phyloP scores from a whole-genome alignment of 2,888 invertebrate species.

The Hymenopus coronatus region DNA sequence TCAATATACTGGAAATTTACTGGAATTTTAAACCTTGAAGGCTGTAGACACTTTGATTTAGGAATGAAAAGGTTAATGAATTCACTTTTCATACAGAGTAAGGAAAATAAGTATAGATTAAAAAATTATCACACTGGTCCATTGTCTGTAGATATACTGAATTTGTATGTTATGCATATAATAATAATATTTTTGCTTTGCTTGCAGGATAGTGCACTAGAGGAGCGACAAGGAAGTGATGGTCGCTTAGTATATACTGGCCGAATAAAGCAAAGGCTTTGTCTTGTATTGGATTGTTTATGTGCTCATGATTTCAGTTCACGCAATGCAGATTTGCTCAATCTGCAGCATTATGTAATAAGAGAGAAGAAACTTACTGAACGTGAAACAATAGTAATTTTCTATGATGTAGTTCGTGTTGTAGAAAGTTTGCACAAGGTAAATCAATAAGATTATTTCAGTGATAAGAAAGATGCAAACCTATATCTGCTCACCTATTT shows the following conservation, averaged over 20 bases:
- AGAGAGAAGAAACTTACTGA: slow-evolving; percentile 72
- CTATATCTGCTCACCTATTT: neutral
- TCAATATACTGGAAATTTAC: no score
- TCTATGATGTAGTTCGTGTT: slow-evolving; percentile 70
- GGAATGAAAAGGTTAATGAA: no score
- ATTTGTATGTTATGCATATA: no score
- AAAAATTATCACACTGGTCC: no score
- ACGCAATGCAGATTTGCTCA: slow-evolving; percentile 57
- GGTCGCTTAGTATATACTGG: slow-evolving; percentile 57
- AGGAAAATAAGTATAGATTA: no score
- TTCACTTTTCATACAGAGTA: no score
- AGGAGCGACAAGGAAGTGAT: slow-evolving; percentile 56
- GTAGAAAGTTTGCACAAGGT: slow-evolving; percentile 73
- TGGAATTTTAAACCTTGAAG: no score
- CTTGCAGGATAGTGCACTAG: slow-evolving; percentile 64
- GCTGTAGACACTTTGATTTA: no score
- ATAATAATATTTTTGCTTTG: no score
- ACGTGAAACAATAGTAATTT: slow-evolving; percentile 69
- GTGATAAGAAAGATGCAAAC: neutral
- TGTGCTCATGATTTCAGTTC: slow-evolving; percentile 64
- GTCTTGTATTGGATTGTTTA: slow-evolving; percentile 71
- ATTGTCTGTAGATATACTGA: no score
- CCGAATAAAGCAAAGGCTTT: slow-evolving; percentile 57
- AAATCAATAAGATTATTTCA: slow-evolving; percentile 32
- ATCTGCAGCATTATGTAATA: slow-evolving; percentile 73